Conservation (phyloP, 2,888 invertebrate genomes). For the Xylota segnis region DNA sequence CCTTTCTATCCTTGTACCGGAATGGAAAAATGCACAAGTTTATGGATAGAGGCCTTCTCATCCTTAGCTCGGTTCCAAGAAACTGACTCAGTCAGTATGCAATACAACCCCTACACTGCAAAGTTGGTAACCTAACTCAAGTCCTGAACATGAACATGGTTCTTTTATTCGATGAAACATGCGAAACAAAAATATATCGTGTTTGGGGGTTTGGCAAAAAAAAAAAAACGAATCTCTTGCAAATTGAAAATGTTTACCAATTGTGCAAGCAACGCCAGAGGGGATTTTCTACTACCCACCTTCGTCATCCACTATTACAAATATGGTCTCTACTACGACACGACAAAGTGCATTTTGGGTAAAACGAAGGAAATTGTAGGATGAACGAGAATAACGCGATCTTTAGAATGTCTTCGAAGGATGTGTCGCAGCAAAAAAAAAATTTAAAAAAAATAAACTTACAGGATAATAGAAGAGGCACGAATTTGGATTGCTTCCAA, state of each 20-base stretch:
- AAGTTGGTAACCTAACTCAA: conserved; percentile 10
- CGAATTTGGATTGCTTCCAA: conserved; percentile 71
- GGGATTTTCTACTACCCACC: neutral
- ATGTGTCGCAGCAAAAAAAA: conserved; percentile 28
- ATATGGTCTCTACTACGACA: conserved; percentile 23
- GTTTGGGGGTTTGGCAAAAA: conserved; percentile 9
- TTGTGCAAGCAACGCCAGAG: conserved; percentile 38
- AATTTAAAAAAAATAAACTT: conserved; percentile 7
- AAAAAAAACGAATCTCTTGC: conserved; percentile 23
- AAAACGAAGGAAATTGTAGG: conserved; percentile 46
- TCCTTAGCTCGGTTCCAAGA: conserved; percentile 2
- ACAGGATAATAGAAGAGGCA: conserved; percentile 47
- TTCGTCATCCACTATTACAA: neutral
- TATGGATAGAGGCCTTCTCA: conserved; percentile 17
- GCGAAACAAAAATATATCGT: conserved; percentile 69
- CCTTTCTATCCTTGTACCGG: neutral
- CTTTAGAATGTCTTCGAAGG: conserved; percentile 54
- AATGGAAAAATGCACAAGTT: conserved; percentile 1
- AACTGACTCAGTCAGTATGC: conserved; percentile 1
- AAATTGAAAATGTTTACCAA: conserved; percentile 68
- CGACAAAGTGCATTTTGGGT: conserved; percentile 60
- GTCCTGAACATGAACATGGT: conserved; percentile 67
- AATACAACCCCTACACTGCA: neutral
- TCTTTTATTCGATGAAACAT: conserved; percentile 71
- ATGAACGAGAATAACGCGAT: conserved; percentile 64